These are phyloP conservation scores for Phaenicophaeus curvirostris DNA, from an alignment of 2,797 vertebrate genomes.

Conservation along the genomic window DNA sequence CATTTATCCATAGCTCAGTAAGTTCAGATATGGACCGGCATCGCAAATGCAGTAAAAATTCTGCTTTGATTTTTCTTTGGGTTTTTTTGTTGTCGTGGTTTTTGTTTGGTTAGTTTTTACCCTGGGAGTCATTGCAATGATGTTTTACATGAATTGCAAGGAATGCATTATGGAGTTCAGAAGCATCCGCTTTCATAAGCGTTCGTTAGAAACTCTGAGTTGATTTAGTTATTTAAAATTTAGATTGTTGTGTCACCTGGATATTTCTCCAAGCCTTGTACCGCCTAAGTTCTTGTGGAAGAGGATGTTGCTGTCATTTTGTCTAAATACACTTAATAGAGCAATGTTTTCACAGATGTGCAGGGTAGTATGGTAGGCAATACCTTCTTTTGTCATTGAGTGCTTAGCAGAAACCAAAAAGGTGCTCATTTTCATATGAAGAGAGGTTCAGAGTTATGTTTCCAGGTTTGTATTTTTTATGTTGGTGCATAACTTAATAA, in stretches of 20 bases:
- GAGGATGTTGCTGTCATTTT: background rate
- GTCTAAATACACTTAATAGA: background rate
- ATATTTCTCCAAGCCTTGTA: background rate
- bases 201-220: background rate
- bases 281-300: background rate
- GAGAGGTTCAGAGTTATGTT: background rate
- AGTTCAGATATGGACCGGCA: background rate
- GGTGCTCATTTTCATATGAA: background rate
- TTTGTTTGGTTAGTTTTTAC: background rate
- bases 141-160: background rate
- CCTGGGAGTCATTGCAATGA: background rate
- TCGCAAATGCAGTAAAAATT: background rate
- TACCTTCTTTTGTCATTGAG: background rate
- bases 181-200: background rate
- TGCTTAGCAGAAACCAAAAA: background rate
- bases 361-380: background rate
- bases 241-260: background rate
- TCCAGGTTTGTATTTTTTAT: background rate
- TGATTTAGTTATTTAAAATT: background rate
- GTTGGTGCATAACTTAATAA: background rate
- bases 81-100: background rate
- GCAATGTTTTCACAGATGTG: background rate
- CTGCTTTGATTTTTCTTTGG: background rate
- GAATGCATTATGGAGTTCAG: background rate
- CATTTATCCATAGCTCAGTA: background rate